A percentile compares a stretch with the other conserved stretches of the same genome.
These are phyloP conservation scores for Tribolium castaneum DNA, from an alignment of 1,140 invertebrate genomes.

Conservation along the genomic window DNA sequence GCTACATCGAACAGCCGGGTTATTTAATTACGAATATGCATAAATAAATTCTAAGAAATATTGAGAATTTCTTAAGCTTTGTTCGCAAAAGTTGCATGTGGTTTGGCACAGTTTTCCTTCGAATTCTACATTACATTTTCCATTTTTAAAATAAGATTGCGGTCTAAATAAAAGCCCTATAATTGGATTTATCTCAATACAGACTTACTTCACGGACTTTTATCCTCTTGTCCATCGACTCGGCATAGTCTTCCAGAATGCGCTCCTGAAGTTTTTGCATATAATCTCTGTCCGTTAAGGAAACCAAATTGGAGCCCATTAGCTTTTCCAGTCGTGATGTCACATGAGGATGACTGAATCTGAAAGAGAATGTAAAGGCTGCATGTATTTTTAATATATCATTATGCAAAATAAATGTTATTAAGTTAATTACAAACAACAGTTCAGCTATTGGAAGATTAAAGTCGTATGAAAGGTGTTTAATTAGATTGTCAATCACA, in stretches of 20 bases:
- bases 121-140: neutral
- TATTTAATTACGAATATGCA: neutral
- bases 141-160: neutral
- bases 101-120: no score
- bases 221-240: constrained; percentile 72
- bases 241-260: constrained; percentile 71
- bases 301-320: constrained; percentile 74
- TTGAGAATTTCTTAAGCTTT: no score
- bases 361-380: constrained; percentile 24
- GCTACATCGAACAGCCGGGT: neutral
- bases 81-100: no score
- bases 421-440: neutral
- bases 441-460: neutral
- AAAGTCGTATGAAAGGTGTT: neutral
- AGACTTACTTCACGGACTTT: constrained; percentile 69
- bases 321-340: constrained; percentile 70
- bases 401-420: neutral
- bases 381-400: neutral
- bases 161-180: neutral
- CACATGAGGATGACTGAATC: constrained; percentile 68
- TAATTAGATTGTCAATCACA: constrained; percentile 24
- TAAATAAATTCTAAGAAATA: neutral
- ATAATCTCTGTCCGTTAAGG: constrained; percentile 73
- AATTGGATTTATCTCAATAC: constrained; percentile 2
- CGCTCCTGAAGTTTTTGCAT: constrained; percentile 73